Percentiles rank a stretch among this genome's conserved stretches.
Conservation (phyloP, 2,113 vertebrate species). For the Lipotes vexillifer region DNA sequence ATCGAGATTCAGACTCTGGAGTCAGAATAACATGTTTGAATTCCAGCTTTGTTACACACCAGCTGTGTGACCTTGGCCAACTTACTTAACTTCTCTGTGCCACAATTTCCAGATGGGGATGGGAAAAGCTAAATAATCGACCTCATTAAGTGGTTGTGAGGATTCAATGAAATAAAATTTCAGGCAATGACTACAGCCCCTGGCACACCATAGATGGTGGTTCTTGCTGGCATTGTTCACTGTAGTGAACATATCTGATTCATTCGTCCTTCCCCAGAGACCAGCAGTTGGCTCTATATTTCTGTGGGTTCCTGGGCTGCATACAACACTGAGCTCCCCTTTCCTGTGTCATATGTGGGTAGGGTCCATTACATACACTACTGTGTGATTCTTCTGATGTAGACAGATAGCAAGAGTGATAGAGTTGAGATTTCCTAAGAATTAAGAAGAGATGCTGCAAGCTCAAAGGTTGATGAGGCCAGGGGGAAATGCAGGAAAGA, state of each 20-base stretch:
- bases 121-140: background rate
- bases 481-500: background rate
- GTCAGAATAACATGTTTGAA: background rate
- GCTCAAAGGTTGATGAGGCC: background rate
- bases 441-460: background rate
- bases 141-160: background rate
- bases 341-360: background rate
- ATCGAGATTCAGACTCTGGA: background rate
- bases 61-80: background rate
- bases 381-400: background rate
- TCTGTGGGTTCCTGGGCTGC: background rate
- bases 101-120: background rate
- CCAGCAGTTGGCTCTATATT: background rate
- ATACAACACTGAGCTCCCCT: background rate
- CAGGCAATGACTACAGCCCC: rapidly evolving
- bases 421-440: background rate
- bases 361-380: background rate
- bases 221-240: background rate
- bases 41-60: background rate
- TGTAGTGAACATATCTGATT: background rate
- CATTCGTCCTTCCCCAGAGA: background rate
- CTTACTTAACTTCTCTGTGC: background rate
- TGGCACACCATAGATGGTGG: background rate
- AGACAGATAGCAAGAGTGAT: background rate
- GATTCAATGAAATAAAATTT: background rate